Percentiles rank a stretch among this genome's conserved stretches.
Evolutionary conservation across 2,113 vertebrate genomes (phyloP).

Genomic region (Clarias gariepinus): DNA sequence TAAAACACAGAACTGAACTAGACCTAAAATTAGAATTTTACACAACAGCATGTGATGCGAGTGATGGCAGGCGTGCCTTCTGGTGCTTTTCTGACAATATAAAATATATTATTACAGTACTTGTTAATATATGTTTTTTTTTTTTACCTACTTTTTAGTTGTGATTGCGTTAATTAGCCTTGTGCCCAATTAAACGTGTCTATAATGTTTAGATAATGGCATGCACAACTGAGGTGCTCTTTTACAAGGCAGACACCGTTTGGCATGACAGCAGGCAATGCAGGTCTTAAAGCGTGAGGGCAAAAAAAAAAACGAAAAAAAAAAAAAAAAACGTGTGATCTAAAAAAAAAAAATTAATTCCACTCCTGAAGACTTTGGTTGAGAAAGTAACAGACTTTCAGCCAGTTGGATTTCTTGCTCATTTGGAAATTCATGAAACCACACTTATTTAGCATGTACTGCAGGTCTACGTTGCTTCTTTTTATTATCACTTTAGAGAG

Average conservation of each 20-base stretch:
- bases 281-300: slow-evolving; percentile 13
- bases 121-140: neutral
- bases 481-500: neutral
- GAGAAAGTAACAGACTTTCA: slow-evolving; percentile 27
- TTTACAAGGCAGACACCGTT: slow-evolving; percentile 29
- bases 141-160: neutral
- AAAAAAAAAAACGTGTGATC: neutral
- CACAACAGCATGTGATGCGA: no score
- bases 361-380: neutral
- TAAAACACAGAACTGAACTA: no score
- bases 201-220: slow-evolving; percentile 14
- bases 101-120: neutral
- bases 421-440: neutral
- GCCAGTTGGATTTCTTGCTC: slow-evolving; percentile 24
- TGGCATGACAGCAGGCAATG: slow-evolving; percentile 33
- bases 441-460: neutral
- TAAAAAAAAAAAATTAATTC: neutral
- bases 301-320: neutral
- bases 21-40: no score
- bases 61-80: no score
- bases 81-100: no score
- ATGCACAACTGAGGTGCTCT: slow-evolving; percentile 17
- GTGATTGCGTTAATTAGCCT: neutral
- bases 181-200: neutral
- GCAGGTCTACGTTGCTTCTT: neutral